Base-by-base conservation (phyloP, 2,113 vertebrate species). In the Forbesichthys papilliferus region DNA sequence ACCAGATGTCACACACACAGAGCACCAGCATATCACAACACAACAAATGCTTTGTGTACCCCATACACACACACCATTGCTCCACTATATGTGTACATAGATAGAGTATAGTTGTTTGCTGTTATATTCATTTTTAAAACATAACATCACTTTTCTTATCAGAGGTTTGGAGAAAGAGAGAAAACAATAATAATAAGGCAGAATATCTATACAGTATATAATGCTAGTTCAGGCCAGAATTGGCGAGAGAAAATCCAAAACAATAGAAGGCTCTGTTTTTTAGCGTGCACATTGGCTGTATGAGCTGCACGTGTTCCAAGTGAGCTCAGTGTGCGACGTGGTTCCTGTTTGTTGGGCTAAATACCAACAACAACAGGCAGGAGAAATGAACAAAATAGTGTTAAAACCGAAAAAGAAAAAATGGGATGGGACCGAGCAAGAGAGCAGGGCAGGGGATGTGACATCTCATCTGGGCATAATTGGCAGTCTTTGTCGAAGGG, bases 401-500 rank as follows among this genome's bases (percentile, higher is more conserved):
- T 84, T 84, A 77, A 82, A 79, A 75, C 42, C 52, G 54, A 64
- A 71, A 54, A 20, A 73, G 80, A 82, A 87, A 88, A 86, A 84
- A 77, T 75, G 80, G 74, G 84, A 73, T 79, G 84, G 83, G 81
- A 73, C 59, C 68, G 70, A 18, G 66, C 84, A 67, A 78, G 82
- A 80, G 73, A 78, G 80, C 11, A 69, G 78, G 80, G 80, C 81
- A 3, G 71, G 82, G 78, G 64, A 82, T 88, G 86, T 88, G 89
- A 83, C 77, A 71, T 86, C 85, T 85, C 71, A 81, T 51, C 79
- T 54, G 71, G 57, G 86, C 65, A 74, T 91, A 90, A 91, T 90
- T 92, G 90, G 87, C 86, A 73, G 88, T 90, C 80, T 89, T 91
- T 89, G 88, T 93, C 80, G 70, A 74, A 79, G 87, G 88, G 90